These are phyloP conservation scores for Drosophila testacea DNA, from an alignment of 2,888 invertebrate species.

Conservation along the genomic window DNA sequence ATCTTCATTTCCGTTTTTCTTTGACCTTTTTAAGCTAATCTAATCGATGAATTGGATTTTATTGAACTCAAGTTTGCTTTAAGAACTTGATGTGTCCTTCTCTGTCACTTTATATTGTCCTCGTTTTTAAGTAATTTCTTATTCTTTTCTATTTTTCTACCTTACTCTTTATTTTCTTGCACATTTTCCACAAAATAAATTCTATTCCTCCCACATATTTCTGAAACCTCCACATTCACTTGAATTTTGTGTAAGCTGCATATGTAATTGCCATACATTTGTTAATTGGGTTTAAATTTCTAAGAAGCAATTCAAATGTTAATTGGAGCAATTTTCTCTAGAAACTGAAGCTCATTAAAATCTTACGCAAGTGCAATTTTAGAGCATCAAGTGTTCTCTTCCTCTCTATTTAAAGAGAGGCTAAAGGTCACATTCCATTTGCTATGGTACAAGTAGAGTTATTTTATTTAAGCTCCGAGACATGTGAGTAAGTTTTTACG, in stretches of 20 bases:
- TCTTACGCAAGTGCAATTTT: constrained; percentile 16
- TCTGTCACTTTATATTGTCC: not conserved
- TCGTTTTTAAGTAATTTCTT: not conserved
- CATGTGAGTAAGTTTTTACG: constrained; percentile 5
- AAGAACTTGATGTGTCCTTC: too few species aligned
- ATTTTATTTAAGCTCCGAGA: constrained; percentile 13
- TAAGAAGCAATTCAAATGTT: constrained; percentile 17
- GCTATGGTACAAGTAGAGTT: not conserved
- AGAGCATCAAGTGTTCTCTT: not conserved
- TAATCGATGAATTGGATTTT: not conserved
- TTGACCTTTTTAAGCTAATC: too few species aligned
- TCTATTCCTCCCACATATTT: not conserved
- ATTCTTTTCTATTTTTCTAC: not conserved
- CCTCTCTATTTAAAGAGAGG: not conserved
- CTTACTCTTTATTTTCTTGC: not conserved
- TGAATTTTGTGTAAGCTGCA: not conserved
- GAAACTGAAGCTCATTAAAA: constrained; percentile 25
- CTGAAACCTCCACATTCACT: not conserved
- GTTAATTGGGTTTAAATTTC: constrained; percentile 10
- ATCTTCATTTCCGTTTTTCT: too few species aligned
- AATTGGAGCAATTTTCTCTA: constrained; percentile 20
- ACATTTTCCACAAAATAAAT: not conserved
- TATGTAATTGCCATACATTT: constrained; percentile 13
- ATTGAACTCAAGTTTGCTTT: too few species aligned
- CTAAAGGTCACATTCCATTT: constrained; percentile 4